Conservation (phyloP, 2,113 vertebrate species). For the Sporophila hypoxantha region DNA sequence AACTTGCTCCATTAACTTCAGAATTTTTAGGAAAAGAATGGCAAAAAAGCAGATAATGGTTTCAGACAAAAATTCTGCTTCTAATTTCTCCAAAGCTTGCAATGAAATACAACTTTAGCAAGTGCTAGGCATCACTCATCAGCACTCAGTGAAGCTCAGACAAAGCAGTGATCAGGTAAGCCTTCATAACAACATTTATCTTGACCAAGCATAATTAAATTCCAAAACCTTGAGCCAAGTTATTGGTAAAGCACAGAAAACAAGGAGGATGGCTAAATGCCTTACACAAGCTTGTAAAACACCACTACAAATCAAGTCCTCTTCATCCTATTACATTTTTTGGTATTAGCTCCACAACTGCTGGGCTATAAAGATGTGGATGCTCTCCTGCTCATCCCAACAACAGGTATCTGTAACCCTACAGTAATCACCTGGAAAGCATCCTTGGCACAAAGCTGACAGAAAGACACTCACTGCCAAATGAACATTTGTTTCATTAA, state of each 20-base stretch:
- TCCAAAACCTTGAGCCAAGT: not conserved
- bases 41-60: not conserved
- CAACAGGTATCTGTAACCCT: not conserved
- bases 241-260: not conserved
- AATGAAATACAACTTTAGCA: not conserved
- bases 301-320: not conserved
- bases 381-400: not conserved
- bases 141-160: not conserved
- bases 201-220: not conserved
- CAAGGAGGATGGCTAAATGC: not conserved
- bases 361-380: not conserved
- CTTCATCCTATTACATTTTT: not conserved
- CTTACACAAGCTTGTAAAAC: not conserved
- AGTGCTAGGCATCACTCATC: not conserved
- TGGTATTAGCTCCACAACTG: not conserved
- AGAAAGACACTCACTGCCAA: not conserved
- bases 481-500: not conserved
- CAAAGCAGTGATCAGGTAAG: not conserved
- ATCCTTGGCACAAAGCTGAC: not conserved
- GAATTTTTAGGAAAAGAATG: not conserved
- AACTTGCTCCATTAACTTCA: not conserved
- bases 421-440: not conserved
- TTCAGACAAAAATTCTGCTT: not conserved
- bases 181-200: not conserved
- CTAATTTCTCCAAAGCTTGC: not conserved